Conservation (phyloP, 2,888 invertebrate species). For the Drosophila sordidapex region DNA sequence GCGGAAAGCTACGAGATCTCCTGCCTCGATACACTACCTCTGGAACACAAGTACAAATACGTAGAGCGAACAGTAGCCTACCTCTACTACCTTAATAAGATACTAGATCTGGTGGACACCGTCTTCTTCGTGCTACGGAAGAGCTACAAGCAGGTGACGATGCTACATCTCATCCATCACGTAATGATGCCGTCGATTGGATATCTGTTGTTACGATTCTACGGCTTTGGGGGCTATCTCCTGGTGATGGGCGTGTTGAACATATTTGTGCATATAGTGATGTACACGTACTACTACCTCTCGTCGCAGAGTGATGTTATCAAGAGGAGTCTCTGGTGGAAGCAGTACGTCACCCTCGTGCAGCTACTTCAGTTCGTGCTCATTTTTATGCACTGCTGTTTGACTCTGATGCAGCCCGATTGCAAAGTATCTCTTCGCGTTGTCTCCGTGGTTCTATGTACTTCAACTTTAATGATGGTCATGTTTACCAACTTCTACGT, state of each 20-base stretch:
- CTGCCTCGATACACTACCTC: background rate
- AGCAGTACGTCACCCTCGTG: constrained; percentile 52
- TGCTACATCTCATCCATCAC: constrained; percentile 59
- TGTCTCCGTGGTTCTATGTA: constrained; percentile 10
- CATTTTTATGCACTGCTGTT: constrained; percentile 29
- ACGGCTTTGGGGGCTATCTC: constrained; percentile 52
- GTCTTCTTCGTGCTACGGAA: constrained; percentile 62
- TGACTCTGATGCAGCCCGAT: constrained; percentile 37
- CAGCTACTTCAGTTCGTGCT: constrained; percentile 52
- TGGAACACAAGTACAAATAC: background rate
- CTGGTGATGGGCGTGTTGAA: constrained; percentile 36
- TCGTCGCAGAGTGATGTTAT: constrained; percentile 28
- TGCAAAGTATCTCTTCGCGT: constrained; percentile 18
- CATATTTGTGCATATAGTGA: constrained; percentile 38
- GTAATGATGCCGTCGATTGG: constrained; percentile 32
- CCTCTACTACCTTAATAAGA: constrained; percentile 9
- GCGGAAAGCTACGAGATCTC: background rate
- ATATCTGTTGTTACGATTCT: constrained; percentile 31
- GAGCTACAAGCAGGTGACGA: constrained; percentile 53
- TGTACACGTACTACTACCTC: constrained; percentile 57
- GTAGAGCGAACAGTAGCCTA: background rate
- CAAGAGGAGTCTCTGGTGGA: constrained; percentile 42
- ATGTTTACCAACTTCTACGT: constrained; percentile 56
- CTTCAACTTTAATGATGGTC: constrained; percentile 36
- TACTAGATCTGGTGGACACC: constrained; percentile 57